These are phyloP conservation scores for Panthera uncia DNA, from an alignment of 2,113 vertebrate species.

Conservation along the genomic window DNA sequence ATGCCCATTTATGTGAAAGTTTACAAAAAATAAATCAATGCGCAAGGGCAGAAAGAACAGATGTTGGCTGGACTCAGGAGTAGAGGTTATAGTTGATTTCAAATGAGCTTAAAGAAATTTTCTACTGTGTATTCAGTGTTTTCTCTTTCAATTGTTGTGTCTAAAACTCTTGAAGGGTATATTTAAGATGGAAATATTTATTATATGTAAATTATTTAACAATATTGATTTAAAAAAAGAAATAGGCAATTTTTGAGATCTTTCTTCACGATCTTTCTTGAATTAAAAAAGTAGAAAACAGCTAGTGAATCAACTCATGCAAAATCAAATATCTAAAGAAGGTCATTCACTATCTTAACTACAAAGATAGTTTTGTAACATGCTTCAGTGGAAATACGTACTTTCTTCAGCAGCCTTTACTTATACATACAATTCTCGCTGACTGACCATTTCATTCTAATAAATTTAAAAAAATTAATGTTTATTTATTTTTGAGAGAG, in stretches of 20 bases:
- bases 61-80: background rate
- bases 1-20: background rate
- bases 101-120: background rate
- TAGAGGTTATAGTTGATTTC: background rate
- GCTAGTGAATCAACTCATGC: background rate
- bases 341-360: background rate
- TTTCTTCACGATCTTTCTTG: background rate
- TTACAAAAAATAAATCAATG: background rate
- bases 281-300: background rate
- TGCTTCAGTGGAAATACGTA: background rate
- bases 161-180: background rate
- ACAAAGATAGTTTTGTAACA: background rate
- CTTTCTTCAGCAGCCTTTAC: background rate
- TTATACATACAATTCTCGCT: background rate
- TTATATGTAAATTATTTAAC: background rate
- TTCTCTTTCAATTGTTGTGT: background rate
- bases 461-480: background rate
- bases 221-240: background rate
- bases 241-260: background rate
- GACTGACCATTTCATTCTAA: background rate
- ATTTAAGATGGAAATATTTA: background rate
- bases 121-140: background rate
- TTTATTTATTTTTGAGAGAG: too few species aligned
- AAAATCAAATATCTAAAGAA: background rate
- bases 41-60: background rate